Evolutionary conservation across 1,140 invertebrate species (phyloP).

Genomic region (Pseudomyrmex dendroicus): DNA sequence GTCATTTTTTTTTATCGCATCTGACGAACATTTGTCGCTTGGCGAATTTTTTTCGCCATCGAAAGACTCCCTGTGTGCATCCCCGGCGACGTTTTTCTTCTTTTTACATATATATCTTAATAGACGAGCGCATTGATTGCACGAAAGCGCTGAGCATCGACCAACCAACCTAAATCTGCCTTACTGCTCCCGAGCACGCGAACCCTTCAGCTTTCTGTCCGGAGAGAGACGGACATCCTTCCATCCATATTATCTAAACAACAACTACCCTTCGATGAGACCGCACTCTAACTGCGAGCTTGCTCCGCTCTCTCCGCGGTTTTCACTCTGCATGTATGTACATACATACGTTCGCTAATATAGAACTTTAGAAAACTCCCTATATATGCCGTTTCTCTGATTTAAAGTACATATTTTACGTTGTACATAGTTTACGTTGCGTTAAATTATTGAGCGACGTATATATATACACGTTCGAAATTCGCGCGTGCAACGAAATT

Average conservation of each 20-base stretch:
- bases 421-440: too few species aligned
- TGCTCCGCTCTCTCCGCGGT: constrained; percentile 25
- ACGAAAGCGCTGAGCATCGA: constrained; percentile 72
- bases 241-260: constrained; percentile 72
- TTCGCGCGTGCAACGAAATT: too few species aligned
- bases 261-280: constrained; percentile 49
- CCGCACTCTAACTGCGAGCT: constrained; percentile 57
- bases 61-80: too few species aligned
- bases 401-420: too few species aligned
- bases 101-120: constrained; percentile 63
- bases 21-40: too few species aligned
- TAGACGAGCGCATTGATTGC: constrained; percentile 76
- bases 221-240: constrained; percentile 49
- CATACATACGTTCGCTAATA: not conserved
- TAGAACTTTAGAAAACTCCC: not conserved
- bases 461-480: too few species aligned
- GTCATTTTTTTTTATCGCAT: too few species aligned
- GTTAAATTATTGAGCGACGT: too few species aligned
- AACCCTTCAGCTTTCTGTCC: constrained; percentile 66
- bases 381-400: too few species aligned
- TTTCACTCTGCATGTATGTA: not conserved
- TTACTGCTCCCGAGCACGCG: constrained; percentile 74
- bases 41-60: too few species aligned
- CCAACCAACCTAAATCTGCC: constrained; percentile 78
- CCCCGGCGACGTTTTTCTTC: constrained; percentile 38